phyloP scores from a whole-genome alignment of 64 coral and sea anemone genomes.

The Pocillopora damicornis region DNA sequence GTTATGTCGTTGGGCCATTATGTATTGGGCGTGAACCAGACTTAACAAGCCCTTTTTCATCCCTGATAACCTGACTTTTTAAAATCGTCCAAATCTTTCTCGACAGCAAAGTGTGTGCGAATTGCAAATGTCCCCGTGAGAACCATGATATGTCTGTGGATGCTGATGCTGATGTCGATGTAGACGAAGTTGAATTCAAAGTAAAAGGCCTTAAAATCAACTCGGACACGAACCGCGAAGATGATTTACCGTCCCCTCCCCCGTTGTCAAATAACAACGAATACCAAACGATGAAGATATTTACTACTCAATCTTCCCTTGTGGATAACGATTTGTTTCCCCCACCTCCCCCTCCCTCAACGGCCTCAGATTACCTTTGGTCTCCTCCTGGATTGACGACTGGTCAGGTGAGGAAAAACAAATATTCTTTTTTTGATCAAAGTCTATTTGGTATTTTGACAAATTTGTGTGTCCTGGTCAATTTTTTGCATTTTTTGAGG shows the following conservation, averaged over 20 bases:
- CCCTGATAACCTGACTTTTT: no score
- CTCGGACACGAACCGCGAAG: slow-evolving; percentile 37
- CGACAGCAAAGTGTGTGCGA: slow-evolving; percentile 69
- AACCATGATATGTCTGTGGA: slow-evolving; percentile 65
- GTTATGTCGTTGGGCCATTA: no score
- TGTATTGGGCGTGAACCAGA: no score
- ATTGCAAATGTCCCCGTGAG: slow-evolving; percentile 90
- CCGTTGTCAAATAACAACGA: slow-evolving; percentile 50
- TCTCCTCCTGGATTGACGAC: slow-evolving; percentile 56
- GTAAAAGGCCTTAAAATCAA: slow-evolving; percentile 71
- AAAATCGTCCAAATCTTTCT: neutral
- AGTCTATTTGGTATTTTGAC: neutral
- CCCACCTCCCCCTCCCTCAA: slow-evolving; percentile 51
- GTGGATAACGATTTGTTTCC: slow-evolving; percentile 48
- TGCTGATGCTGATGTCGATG: slow-evolving; percentile 35
- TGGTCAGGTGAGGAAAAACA: slow-evolving; percentile 54
- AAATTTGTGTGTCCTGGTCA: neutral
- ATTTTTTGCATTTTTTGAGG: neutral
- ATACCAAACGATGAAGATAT: slow-evolving; percentile 21
- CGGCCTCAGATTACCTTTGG: slow-evolving; percentile 61
- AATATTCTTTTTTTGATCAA: neutral
- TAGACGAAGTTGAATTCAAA: slow-evolving; percentile 80
- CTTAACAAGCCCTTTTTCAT: no score
- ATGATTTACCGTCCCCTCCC: slow-evolving; percentile 69
- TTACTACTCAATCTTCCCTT: slow-evolving; percentile 16